Evolutionary conservation across 2,113 vertebrate species (phyloP).

Genomic region (Actenoides lindsayi): DNA sequence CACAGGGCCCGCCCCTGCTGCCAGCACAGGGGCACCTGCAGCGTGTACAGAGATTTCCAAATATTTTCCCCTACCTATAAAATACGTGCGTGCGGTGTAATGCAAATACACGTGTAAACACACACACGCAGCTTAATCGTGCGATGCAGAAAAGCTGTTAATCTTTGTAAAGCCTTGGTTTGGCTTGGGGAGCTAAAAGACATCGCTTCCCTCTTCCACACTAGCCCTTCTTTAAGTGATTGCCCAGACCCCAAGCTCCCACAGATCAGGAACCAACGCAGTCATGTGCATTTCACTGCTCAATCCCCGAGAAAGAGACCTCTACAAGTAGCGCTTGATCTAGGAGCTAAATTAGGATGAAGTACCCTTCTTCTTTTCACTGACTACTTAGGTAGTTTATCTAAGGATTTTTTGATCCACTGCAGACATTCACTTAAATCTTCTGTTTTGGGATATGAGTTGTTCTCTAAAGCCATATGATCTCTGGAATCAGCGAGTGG

Average conservation of each 20-base stretch:
- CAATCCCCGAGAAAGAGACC: neutral
- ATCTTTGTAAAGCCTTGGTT: neutral
- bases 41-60: neutral
- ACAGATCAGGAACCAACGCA: fast-evolving
- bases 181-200: neutral
- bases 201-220: fast-evolving
- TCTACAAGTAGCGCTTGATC: neutral
- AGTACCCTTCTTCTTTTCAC: neutral
- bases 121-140: neutral
- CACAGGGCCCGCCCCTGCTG: too few relatives aligned
- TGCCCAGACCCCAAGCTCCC: fast-evolving
- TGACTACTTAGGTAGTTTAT: neutral
- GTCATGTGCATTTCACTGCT: neutral
- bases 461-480: neutral
- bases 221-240: fast-evolving
- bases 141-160: neutral
- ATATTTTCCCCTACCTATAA: neutral
- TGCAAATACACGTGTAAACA: neutral
- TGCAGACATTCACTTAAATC: neutral
- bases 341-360: slow-evolving; percentile 17
- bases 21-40: neutral
- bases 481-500: neutral
- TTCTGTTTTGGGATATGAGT: neutral
- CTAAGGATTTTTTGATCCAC: neutral
- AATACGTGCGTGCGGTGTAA: neutral